Evolutionary conservation across 2,797 vertebrate species (phyloP), one percentile per base, ranked within the genome.

Genomic region (Siniperca undulata): DNA sequence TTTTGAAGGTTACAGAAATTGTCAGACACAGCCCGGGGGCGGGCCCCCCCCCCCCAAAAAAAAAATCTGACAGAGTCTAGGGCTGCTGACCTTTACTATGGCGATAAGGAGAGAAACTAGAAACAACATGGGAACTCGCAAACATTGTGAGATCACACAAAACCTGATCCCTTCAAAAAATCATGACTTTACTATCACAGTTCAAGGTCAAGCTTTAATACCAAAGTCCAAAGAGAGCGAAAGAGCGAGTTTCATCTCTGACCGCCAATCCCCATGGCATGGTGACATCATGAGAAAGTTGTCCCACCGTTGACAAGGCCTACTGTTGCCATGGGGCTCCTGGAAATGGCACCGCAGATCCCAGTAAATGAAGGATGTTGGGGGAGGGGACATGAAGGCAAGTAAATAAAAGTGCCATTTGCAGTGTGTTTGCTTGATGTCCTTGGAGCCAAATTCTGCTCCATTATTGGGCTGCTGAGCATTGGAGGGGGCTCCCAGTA

Each of bases 221-320:
- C 11, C 16, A 10, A 71, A 61, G 74, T 78, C 27, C 4, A 72
- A 59, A 80, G 3, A 20, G 5, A 67, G 38, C 27, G n/a, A 44
- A 55, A 19, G 7, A 42, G 13, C 27, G 9, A 59, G 66, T 53
- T 78, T 82, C 67, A 76, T 80, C 68, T 80, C 80, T 64, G 50
- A 44, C 64, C 22, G 27, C 64, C 74, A 71, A 81, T 86, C 85
- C 77, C 84, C 82, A 86, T 77, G 62, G 85, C 84, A 74, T 61
- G 82, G 87, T 95, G 94, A 95, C 94, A 95, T 96, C 95, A 96
- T 96, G 95, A 96, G 95, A 96, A 96, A 95, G 89, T 93, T 78
- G 91, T 86, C 82, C 87, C 88, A 44, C 85, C 61, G 77, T 92
- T 91, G 91, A 94, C 91, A 91, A 82, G 91, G 82, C 77, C 80